Evolutionary conservation across 2,113 vertebrate species (phyloP).

Genomic region (Girardinichthys multiradiatus): DNA sequence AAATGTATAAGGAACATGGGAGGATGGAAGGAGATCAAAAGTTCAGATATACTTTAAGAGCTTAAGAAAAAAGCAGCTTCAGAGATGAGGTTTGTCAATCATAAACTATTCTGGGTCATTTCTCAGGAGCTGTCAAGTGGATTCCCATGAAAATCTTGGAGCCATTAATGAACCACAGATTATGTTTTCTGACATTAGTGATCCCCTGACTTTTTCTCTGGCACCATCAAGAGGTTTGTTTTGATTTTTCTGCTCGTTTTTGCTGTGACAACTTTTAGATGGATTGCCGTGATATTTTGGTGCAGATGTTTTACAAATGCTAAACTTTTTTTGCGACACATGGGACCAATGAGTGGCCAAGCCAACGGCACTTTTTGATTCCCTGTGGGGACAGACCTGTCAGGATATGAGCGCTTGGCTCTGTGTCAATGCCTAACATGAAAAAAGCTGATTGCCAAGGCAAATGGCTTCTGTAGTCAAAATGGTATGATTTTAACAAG

Average conservation of each 20-base stretch:
- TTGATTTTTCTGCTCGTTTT: neutral
- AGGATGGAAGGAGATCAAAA: neutral
- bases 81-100: neutral
- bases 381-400: conserved; percentile 2
- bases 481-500: conserved; percentile 18
- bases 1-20: neutral
- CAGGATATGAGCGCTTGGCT: conserved; percentile 5
- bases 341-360: neutral
- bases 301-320: conserved; percentile 2
- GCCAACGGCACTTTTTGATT: conserved; percentile 5
- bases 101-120: neutral
- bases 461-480: conserved; percentile 12
- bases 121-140: conserved; percentile 6
- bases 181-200: neutral
- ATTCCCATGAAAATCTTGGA: neutral
- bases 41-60: conserved; percentile 3
- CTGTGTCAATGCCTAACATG: conserved; percentile 6
- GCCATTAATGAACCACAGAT: neutral
- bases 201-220: neutral
- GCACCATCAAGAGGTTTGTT: neutral
- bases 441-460: conserved; percentile 11
- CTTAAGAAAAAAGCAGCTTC: neutral
- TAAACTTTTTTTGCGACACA: conserved; percentile 7
- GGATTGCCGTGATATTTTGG: neutral
- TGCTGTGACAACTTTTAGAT: neutral